Evolutionary conservation across 2,797 vertebrate species (phyloP).

Genomic region (Sebastes paucispinis): DNA sequence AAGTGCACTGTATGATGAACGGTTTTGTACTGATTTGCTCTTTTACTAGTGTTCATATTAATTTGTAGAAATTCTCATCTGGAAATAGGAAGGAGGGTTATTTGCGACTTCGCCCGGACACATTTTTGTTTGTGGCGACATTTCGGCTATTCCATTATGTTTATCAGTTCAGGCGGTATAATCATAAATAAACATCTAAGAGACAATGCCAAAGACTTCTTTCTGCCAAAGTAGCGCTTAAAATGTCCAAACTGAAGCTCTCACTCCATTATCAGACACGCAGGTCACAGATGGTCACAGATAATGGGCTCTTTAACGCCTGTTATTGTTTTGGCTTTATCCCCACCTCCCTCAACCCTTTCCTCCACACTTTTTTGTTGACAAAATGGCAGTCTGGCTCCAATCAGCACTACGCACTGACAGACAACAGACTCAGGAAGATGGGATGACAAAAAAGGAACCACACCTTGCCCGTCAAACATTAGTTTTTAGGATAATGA

Average conservation of each 20-base stretch:
- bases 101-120: neutral
- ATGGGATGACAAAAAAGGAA: constrained; percentile 10
- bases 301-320: constrained; percentile 38
- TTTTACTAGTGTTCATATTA: neutral
- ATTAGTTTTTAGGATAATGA: constrained; percentile 17
- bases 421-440: constrained; percentile 4
- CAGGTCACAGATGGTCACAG: constrained; percentile 57
- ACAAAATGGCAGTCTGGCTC: constrained; percentile 26
- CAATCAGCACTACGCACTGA: constrained; percentile 14
- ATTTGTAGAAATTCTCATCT: neutral
- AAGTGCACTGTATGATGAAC: neutral
- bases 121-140: neutral
- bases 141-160: neutral
- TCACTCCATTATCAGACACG: constrained; percentile 20
- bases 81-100: neutral
- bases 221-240: constrained; percentile 24
- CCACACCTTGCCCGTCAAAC: neutral
- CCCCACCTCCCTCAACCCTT: constrained; percentile 4
- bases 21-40: neutral
- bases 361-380: constrained; percentile 20
- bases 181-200: constrained; percentile 19
- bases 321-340: constrained; percentile 44
- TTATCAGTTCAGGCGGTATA: neutral
- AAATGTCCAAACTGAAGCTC: constrained; percentile 18
- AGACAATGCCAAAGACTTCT: constrained; percentile 2